Conservation (phyloP, 1,140 invertebrate species). For the Copidosoma floridanum region DNA sequence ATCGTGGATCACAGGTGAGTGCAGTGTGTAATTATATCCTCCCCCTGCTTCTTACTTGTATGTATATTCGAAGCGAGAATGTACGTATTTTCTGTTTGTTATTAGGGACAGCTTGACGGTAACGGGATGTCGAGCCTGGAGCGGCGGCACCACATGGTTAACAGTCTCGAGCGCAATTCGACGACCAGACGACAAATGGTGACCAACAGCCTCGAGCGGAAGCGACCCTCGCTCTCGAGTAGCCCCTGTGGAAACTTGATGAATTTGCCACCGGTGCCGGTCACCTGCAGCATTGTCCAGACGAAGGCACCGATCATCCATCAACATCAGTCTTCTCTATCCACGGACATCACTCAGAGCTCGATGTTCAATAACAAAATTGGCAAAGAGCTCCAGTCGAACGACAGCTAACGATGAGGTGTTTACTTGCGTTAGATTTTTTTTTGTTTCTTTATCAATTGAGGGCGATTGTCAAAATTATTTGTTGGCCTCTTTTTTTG, state of each 20-base stretch:
- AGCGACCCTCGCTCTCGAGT: constrained; percentile 45
- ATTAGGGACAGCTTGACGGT: constrained; percentile 18
- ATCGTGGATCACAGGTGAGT: constrained; percentile 45
- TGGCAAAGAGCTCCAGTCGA: constrained; percentile 42
- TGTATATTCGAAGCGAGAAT: too few species aligned
- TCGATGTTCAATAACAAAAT: constrained; percentile 44
- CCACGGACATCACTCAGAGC: constrained; percentile 40
- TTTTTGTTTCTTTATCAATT: too few species aligned
- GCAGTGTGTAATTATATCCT: neutral
- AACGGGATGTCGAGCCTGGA: constrained; percentile 44
- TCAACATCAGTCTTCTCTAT: constrained; percentile 38
- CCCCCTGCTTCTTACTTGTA: too few species aligned
- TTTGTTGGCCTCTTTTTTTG: too few species aligned
- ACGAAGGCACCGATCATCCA: constrained; percentile 50
- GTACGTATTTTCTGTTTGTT: neutral
- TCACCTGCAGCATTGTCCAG: constrained; percentile 51
- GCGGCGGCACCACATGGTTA: constrained; percentile 51
- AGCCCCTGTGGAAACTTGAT: constrained; percentile 42
- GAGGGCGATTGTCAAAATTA: too few species aligned
- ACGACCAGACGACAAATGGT: constrained; percentile 47
- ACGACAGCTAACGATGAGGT: constrained; percentile 52
- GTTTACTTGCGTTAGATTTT: too few species aligned
- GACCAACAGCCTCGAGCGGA: constrained; percentile 53
- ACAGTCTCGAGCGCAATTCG: constrained; percentile 53
- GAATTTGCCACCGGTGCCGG: constrained; percentile 51